phyloP scores from a whole-genome alignment of 2,797 vertebrate genomes.

The Cynopterus sphinx region DNA sequence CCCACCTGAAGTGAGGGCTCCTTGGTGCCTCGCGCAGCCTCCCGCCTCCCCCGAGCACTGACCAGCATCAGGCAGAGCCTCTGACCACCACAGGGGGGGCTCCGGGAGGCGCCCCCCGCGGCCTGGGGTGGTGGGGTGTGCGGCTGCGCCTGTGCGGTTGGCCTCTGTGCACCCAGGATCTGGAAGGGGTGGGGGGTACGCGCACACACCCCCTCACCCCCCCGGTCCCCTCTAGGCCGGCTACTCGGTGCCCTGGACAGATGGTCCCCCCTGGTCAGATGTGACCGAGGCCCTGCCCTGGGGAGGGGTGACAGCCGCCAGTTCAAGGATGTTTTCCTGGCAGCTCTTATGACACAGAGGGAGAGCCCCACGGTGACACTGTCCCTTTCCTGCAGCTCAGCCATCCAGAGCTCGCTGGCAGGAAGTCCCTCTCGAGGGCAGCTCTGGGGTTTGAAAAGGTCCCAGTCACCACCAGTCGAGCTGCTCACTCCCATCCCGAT shows the following conservation, averaged over 20 bases:
- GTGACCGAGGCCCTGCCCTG: neutral
- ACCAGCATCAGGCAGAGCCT: neutral
- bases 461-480: neutral
- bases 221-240: neutral
- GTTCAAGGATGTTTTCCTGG: neutral
- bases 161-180: neutral
- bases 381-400: neutral
- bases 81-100: neutral
- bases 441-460: neutral
- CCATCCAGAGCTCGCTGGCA: neutral
- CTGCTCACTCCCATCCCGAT: neutral
- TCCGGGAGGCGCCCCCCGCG: neutral
- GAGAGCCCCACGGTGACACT: neutral
- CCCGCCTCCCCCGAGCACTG: neutral
- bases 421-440: neutral
- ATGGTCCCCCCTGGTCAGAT: neutral
- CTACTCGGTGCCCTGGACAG: neutral
- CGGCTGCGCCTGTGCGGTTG: neutral
- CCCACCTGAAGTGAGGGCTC: neutral
- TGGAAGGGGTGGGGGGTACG: neutral
- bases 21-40: neutral
- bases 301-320: neutral
- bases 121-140: too few species aligned
- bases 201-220: neutral
- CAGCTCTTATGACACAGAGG: neutral